These are phyloP conservation scores for Ruditapes philippinarum DNA, from an alignment of 1,140 invertebrate genomes.

Conservation along the genomic window DNA sequence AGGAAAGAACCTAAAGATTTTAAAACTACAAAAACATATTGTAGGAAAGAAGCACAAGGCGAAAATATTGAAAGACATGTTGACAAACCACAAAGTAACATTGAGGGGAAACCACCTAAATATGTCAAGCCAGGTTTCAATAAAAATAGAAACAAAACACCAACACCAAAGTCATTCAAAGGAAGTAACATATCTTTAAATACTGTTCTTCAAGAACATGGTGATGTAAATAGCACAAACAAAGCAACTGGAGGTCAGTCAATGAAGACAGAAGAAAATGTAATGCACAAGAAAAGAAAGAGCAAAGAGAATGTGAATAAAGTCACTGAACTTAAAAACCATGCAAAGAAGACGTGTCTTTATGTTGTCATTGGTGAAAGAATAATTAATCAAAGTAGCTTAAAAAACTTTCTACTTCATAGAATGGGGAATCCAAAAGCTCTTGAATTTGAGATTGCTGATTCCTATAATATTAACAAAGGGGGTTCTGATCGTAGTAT, in stretches of 20 bases:
- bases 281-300: neutral
- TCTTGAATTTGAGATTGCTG: neutral
- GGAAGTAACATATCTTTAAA: no score
- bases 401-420: neutral
- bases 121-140: no score
- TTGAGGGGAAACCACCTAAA: no score
- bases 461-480: neutral
- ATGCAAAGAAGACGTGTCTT: neutral
- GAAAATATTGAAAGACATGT: no score
- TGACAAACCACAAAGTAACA: no score
- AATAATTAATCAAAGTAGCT: neutral
- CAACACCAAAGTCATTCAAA: no score
- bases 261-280: neutral
- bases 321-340: neutral
- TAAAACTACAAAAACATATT: neutral
- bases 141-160: no score
- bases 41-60: neutral
- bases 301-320: no score
- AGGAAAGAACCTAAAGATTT: neutral
- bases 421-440: constrained; percentile 28
- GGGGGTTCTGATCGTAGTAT: no score
- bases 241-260: no score
- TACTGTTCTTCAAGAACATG: no score
- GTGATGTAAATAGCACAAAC: no score
- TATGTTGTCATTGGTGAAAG: neutral